These are phyloP conservation scores for Cyclura pinguis DNA, from an alignment of 2,797 vertebrate genomes.

Conservation along the genomic window DNA sequence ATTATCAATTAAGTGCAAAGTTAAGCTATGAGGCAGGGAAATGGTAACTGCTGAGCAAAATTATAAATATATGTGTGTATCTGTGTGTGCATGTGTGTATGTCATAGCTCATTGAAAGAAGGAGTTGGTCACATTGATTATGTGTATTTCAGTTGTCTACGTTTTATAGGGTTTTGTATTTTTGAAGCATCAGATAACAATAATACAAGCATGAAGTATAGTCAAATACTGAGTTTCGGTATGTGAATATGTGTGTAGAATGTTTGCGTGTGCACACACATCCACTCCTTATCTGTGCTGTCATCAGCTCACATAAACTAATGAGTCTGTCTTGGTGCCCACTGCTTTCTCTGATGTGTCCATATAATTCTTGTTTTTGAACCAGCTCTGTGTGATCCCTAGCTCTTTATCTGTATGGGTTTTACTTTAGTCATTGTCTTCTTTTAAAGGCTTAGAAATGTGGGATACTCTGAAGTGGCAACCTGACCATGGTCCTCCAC, in stretches of 20 bases:
- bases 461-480: background rate
- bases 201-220: background rate
- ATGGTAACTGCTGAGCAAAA: background rate
- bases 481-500: background rate
- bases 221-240: background rate
- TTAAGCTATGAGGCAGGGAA: background rate
- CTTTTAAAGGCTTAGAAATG: background rate
- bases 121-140: background rate
- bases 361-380: background rate
- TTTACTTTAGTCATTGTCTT: background rate
- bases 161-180: background rate
- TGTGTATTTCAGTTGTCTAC: background rate
- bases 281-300: background rate
- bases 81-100: too few relatives aligned
- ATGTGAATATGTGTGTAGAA: background rate
- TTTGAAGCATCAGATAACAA: background rate
- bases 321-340: background rate
- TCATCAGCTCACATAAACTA: background rate
- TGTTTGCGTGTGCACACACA: too few relatives aligned
- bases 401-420: background rate
- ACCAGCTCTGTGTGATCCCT: background rate
- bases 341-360: background rate
- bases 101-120: background rate
- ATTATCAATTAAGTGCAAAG: background rate
- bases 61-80: background rate